Base-by-base conservation (phyloP, 2,888 invertebrate genomes). In the Galeopsomyia nigrocyanea region DNA sequence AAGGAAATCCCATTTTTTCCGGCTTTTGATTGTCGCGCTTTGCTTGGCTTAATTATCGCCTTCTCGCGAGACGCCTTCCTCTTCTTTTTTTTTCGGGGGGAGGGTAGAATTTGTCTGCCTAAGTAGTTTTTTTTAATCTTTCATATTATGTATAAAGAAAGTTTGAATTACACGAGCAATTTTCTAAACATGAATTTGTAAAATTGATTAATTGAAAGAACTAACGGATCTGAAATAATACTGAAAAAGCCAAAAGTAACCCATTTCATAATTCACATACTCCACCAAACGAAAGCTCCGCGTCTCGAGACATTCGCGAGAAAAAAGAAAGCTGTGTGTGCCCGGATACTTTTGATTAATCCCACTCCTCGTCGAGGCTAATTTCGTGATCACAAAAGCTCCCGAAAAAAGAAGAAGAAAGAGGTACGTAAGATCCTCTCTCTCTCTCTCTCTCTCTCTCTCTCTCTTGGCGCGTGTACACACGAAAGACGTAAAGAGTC, bases 401-500 rank as follows among this genome's bases (percentile, higher is more conserved):
- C 14, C n/a, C 7, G 10, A 61, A 67, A 21, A 58, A 39, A n/a
- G n/a, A 39, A 39, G 39, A 13, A 39, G 10, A 39, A 39, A 39
- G 39, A 39, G 39, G 10, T 39, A 39, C 39, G 39, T 39, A 39
- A 39, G 39, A 39, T 39, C 26, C 26, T 26, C 26, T 26, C 26
- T 26, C 26, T 26, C 26, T 26, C 26, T 26, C 26, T 26, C 26
- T 26, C 26, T 26, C 26, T 26, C 26, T 31, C 46, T 50, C 19
- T 39, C 13, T n/a, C 65, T 39, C 39, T 39, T 39, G 39, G 39
- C 39, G 68, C 74, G 73, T 75, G 72, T 75, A 73, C 62, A 76
- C 75, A 68, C 19, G 22, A 16, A 49, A 60, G 66, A 57, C 16
- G 26, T 47, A 56, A 58, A 53, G 60, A 53, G 60, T 53, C 66